Base-by-base conservation (phyloP, 2,888 invertebrate genomes). In the Cremastinae sp. region DNA sequence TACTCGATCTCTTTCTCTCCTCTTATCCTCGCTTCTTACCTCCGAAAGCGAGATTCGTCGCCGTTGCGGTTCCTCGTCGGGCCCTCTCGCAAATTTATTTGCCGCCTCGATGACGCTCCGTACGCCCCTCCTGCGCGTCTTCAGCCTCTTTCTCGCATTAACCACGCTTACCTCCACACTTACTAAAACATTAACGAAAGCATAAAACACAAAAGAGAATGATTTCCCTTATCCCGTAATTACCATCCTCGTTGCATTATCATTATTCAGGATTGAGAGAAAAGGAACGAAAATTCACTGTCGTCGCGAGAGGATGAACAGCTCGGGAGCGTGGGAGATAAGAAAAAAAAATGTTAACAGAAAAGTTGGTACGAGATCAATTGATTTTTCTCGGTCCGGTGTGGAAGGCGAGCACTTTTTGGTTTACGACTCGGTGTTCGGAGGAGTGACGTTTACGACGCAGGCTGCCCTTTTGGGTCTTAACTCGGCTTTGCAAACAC, bases 381-480 rank as follows among this genome's bases (percentile, higher is more conserved):
- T n/a, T n/a, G n/a, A n/a, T n/a, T n/a, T n/a, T n/a, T n/a, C n/a
- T n/a, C n/a, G n/a, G n/a, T n/a, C n/a, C n/a, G n/a, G n/a, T 45
- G 45, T 14, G 45, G 45, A 12, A 35, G 35, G 14, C 59, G 74
- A 68, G 45, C 12, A 7, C 20, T 78, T 85, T 86, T 87, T 86
- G 85, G 83, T 88, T 88, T 88, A 88, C 84, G 88, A 83, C 82
- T 74, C 45, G 79, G 80, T 74, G 59, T 37, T 70, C 84, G 87
- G n/a, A n/a, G n/a, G n/a, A 87, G 86, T 86, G 87, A 88, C 88
- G 83, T 87, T 88, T 88, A 88, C 84, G 86, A 79, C 81, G 77
- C 73, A 83, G 83, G 85, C 82, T 83, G 81, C 84, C 86, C 85
- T 88, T 88, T 86, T 82, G 83, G 84, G 78, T 75, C 82, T 80